These are phyloP conservation scores for Monomorium pharaonis DNA, from an alignment of 1,140 invertebrate genomes.

Conservation along the genomic window DNA sequence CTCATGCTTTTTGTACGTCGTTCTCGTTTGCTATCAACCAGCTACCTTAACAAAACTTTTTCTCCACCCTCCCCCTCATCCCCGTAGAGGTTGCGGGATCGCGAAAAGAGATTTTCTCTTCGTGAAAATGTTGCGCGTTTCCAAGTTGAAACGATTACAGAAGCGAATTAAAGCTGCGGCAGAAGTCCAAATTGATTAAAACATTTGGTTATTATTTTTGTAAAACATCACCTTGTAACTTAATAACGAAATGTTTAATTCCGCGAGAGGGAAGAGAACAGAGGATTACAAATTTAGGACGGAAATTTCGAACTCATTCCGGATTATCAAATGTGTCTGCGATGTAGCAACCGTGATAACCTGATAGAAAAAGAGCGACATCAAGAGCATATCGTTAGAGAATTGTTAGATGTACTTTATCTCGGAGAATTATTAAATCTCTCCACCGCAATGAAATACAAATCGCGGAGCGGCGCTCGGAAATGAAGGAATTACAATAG, in stretches of 20 bases:
- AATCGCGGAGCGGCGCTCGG: neutral
- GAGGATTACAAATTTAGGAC: neutral
- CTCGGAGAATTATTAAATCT: neutral
- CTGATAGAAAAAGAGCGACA: neutral
- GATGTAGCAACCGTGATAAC: neutral
- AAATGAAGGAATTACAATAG: neutral
- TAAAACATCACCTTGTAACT: neutral
- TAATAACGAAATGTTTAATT: neutral
- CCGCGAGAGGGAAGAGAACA: neutral
- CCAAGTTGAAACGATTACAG: constrained; percentile 4
- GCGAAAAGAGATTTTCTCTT: neutral
- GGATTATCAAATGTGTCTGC: neutral
- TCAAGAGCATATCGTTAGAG: neutral
- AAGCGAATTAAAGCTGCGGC: neutral
- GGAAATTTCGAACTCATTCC: neutral
- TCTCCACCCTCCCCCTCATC: neutral
- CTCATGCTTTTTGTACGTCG: neutral
- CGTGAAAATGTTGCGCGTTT: neutral
- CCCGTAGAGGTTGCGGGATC: neutral
- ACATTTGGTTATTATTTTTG: neutral
- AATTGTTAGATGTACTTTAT: constrained; percentile 13
- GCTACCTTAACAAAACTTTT: neutral
- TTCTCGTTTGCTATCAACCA: neutral
- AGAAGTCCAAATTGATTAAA: neutral
- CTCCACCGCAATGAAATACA: neutral